Conservation (phyloP, 2,113 vertebrate species). For the Emydocephalus ijimae region DNA sequence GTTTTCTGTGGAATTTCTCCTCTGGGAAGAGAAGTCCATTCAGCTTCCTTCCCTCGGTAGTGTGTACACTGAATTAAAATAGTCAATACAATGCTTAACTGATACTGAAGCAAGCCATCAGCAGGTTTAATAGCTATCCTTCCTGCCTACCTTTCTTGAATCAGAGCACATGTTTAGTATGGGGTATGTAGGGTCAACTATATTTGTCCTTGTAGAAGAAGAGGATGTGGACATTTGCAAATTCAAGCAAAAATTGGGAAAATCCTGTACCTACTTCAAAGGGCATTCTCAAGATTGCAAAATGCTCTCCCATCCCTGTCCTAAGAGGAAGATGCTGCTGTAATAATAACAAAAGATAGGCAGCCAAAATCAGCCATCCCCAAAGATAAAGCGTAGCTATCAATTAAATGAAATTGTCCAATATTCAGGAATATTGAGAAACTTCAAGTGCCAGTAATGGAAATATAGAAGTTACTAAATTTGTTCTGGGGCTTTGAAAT, state of each 20-base stretch:
- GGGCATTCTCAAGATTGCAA: not conserved
- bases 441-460: not conserved
- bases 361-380: not conserved
- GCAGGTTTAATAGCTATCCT: not conserved
- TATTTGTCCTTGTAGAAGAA: not conserved
- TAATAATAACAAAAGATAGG: not conserved
- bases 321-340: not conserved
- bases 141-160: not conserved
- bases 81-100: not conserved
- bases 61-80: not conserved
- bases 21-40: not conserved
- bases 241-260: not conserved
- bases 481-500: not conserved
- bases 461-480: not conserved
- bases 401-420: not conserved
- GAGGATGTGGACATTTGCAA: not conserved
- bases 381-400: not conserved
- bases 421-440: not conserved
- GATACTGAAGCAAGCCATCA: not conserved
- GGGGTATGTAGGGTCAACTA: not conserved
- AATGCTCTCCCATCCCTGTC: not conserved
- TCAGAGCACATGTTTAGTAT: not conserved
- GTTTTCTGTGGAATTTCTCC: not conserved
- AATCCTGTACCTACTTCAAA: not conserved
- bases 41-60: not conserved